phyloP scores from a whole-genome alignment of 2,888 invertebrate species.

The Dasysyrphus albostriatus region DNA sequence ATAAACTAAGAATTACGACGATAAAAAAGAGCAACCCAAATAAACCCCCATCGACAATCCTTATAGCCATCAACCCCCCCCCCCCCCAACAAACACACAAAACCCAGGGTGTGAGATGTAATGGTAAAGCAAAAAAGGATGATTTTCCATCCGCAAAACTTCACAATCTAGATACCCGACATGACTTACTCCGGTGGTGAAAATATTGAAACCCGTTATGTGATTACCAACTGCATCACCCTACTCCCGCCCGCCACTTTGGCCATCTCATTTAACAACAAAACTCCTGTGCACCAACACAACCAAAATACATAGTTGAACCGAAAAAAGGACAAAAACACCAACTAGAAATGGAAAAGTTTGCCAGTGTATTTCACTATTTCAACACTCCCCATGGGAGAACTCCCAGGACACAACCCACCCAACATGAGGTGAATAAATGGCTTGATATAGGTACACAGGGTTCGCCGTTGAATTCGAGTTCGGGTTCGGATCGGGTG shows the following conservation, averaged over 20 bases:
- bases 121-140: slow-evolving; percentile 61
- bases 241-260: neutral
- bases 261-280: slow-evolving; percentile 49
- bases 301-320: slow-evolving; percentile 40
- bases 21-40: slow-evolving; percentile 69
- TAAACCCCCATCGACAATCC: slow-evolving; percentile 18
- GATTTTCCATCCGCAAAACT: slow-evolving; percentile 75
- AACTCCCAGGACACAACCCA: slow-evolving; percentile 26
- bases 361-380: slow-evolving; percentile 72
- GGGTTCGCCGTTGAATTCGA: slow-evolving; percentile 32
- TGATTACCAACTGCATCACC: slow-evolving; percentile 68
- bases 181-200: slow-evolving; percentile 76
- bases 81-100: slow-evolving; percentile 25
- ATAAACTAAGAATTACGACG: slow-evolving; percentile 45
- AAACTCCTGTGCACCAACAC: slow-evolving; percentile 64
- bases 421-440: slow-evolving; percentile 66
- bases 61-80: neutral
- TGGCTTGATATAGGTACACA: slow-evolving; percentile 34
- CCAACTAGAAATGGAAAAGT: slow-evolving; percentile 57
- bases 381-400: slow-evolving; percentile 68
- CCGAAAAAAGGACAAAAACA: slow-evolving; percentile 64
- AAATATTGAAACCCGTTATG: slow-evolving; percentile 76
- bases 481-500: slow-evolving; percentile 4
- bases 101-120: slow-evolving; percentile 28
- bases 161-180: slow-evolving; percentile 74